Evolutionary conservation across 1,140 invertebrate genomes (phyloP).

Genomic region (Drosophila serrata): DNA sequence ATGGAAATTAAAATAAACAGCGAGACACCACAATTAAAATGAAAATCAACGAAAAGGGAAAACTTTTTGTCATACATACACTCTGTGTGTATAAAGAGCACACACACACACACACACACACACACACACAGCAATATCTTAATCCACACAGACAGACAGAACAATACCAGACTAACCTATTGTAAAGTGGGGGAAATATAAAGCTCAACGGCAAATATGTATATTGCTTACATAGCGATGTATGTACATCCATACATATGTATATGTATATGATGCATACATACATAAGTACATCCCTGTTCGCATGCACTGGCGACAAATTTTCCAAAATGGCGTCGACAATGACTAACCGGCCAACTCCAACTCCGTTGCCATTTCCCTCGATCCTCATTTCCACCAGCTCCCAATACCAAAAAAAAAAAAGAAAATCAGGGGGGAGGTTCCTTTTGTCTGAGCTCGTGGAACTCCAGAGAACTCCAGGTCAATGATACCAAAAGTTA

Average conservation of each 20-base stretch:
- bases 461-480: constrained; percentile 58
- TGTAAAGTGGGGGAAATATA: constrained; percentile 74
- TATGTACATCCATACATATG: neutral
- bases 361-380: constrained; percentile 14
- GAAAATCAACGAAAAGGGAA: constrained; percentile 81
- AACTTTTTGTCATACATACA: constrained; percentile 65
- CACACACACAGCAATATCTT: constrained; percentile 22
- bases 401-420: neutral
- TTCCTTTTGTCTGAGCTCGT: constrained; percentile 54
- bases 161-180: constrained; percentile 84
- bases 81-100: neutral
- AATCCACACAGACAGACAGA: constrained; percentile 52
- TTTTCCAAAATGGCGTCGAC: constrained; percentile 78
- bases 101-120: neutral
- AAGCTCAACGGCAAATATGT: constrained; percentile 45
- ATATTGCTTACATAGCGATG: constrained; percentile 9
- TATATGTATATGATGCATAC: no score
- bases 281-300: constrained; percentile 25
- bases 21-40: constrained; percentile 73
- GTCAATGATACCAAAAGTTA: constrained; percentile 84
- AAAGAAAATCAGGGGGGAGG: constrained; percentile 30
- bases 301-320: constrained; percentile 54
- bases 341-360: constrained; percentile 45
- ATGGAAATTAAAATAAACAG: constrained; percentile 27
- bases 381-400: neutral